Base-by-base conservation (phyloP, 2,797 vertebrate species). In the Darevskia nairensis region DNA sequence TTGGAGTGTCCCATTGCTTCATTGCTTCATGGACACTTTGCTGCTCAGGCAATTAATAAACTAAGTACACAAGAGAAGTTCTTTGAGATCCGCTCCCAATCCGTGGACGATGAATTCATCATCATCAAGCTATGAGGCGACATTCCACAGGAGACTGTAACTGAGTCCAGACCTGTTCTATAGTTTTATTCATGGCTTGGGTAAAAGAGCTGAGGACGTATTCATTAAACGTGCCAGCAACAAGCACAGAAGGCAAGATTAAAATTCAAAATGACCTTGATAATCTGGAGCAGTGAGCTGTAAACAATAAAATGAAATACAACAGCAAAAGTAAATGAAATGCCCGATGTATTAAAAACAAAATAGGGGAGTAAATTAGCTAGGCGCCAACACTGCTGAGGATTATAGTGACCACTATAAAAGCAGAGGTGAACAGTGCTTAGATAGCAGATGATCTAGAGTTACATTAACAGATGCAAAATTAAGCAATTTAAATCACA, bases 181-280 rank as follows among this genome's bases (percentile, higher is more conserved):
- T 74, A 39, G 23, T 83, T 86, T 72, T n/a, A 61, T 64, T 44
- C 39, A 75, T 59, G 79, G 27, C 27, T 41, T 41, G n/a, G 64
- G 6, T 55, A 23, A 86, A 79, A 15, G 68, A 75, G 32, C 13
- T 29, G 13, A 75, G 50, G 50, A 61, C 39, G 21, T 25, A 39
- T 8, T 27, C 23, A 84, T 75, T 61, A 29, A 32, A 39, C 7
- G 13, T 61, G 32, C 32, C 29, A 64, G 32, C 50, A 46, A n/a
- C 27, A 69, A 35, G 11, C 27, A 44, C 25, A 66, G 71, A 75
- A 76, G 29, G 55, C 80, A 76, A 35, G 69, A 17, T 81, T 74
- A 80, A 81, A 44, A 75, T 59, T 46, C 79, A 75, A 27, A 87
- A 82, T 87, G 86, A 64, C 68, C 85, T 74, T 81, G 35, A 81